Conservation (phyloP, 2,797 vertebrate genomes). For the Sebastes miniatus region DNA sequence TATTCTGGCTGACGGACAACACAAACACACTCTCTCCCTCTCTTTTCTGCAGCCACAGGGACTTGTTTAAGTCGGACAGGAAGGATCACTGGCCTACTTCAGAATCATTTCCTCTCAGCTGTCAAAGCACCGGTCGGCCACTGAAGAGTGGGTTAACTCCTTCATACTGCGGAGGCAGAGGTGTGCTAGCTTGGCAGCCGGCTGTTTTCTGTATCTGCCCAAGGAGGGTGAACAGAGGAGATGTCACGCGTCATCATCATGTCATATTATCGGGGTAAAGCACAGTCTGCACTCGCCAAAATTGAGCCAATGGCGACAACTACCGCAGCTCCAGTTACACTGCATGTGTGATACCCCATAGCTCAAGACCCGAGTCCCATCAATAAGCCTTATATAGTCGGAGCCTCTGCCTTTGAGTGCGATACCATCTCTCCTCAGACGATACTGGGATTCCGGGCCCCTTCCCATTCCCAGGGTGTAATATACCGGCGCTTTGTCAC, state of each 20-base stretch:
- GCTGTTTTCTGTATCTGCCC: slow-evolving; percentile 34
- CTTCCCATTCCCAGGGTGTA: too few species aligned
- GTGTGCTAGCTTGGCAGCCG: background rate
- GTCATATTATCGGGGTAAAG: too few species aligned
- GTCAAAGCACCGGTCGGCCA: slow-evolving; percentile 42
- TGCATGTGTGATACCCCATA: too few species aligned
- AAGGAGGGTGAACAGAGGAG: background rate
- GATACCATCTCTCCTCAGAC: too few species aligned
- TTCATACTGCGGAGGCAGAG: slow-evolving; percentile 3
- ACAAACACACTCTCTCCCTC: slow-evolving; percentile 54
- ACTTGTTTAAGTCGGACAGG: slow-evolving; percentile 45
- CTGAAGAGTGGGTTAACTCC: slow-evolving; percentile 40
- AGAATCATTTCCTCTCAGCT: slow-evolving; percentile 69
- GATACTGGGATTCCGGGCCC: too few species aligned
- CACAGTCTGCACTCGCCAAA: too few species aligned
- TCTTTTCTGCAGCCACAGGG: slow-evolving; percentile 23
- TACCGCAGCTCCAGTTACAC: too few species aligned
- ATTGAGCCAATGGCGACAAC: too few species aligned
- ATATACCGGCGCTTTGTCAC: too few species aligned
- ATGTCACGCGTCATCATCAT: too few species aligned
- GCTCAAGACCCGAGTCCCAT: fast-evolving
- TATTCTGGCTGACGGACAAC: slow-evolving; percentile 64
- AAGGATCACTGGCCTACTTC: slow-evolving; percentile 60
- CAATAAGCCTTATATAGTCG: too few species aligned
- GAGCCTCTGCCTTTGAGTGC: background rate